phyloP scores from a whole-genome alignment of 2,797 vertebrate species.

The Halcyon leucocephala region DNA sequence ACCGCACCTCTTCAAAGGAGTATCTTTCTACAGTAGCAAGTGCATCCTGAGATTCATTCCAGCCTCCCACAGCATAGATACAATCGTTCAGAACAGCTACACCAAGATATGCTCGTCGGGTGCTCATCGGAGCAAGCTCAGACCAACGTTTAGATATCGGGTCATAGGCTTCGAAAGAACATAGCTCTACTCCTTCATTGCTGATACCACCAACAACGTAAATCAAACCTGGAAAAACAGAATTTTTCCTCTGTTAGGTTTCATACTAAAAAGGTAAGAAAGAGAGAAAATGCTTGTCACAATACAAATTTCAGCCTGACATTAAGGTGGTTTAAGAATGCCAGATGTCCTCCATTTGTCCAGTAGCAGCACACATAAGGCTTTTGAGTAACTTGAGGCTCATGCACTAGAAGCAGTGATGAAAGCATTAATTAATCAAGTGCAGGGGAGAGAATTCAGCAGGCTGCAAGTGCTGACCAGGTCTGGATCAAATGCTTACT shows the following conservation, averaged over 20 bases:
- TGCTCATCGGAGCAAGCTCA: slow-evolving; percentile 91
- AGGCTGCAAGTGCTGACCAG: background rate
- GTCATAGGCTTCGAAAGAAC: slow-evolving; percentile 92
- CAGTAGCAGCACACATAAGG: background rate
- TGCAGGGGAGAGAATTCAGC: background rate
- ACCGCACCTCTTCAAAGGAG: slow-evolving; percentile 91
- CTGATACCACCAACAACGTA: slow-evolving; percentile 95
- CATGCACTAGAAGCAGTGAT: background rate
- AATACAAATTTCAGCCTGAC: background rate
- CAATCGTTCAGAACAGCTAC: slow-evolving; percentile 92
- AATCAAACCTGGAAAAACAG: slow-evolving; percentile 87
- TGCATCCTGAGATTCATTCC: slow-evolving; percentile 93
- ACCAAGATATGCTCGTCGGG: slow-evolving; percentile 91
- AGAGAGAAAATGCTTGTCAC: background rate
- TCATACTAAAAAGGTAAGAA: background rate
- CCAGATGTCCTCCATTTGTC: background rate
- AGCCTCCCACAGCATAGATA: slow-evolving; percentile 94
- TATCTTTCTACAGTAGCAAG: slow-evolving; percentile 95
- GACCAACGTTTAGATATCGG: slow-evolving; percentile 93
- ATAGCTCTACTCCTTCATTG: slow-evolving; percentile 91
- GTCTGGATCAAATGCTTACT: background rate
- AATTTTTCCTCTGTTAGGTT: slow-evolving; percentile 13
- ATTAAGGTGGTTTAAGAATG: background rate
- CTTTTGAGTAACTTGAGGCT: background rate
- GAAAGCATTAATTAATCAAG: background rate